A percentile compares a stretch with the other conserved stretches of the same genome.
phyloP scores from a whole-genome alignment of 1,140 invertebrate genomes.

The Leptopilina boulardi region DNA sequence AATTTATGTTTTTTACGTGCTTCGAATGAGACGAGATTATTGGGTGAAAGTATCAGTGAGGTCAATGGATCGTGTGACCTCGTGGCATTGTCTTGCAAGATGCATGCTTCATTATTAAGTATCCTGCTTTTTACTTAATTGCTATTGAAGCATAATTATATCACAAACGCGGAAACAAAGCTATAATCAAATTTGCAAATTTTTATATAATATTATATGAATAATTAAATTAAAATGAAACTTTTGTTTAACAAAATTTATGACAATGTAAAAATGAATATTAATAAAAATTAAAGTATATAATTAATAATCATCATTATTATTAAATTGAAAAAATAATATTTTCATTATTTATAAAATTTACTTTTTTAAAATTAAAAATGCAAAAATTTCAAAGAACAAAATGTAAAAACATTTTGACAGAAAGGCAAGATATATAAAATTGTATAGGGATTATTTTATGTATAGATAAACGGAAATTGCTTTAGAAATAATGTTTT shows the following conservation, averaged over 20 bases:
- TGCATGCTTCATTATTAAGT: slow-evolving; percentile 8
- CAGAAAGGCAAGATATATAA: background rate
- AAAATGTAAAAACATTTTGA: no score
- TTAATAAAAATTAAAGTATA: background rate
- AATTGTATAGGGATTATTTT: background rate
- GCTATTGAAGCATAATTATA: slow-evolving; percentile 19
- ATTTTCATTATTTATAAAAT: no score
- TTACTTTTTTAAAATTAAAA: no score
- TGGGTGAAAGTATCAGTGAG: slow-evolving; percentile 60
- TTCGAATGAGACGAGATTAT: slow-evolving; percentile 44
- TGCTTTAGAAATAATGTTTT: background rate
- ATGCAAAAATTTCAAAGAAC: no score
- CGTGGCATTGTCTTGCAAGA: slow-evolving; percentile 44
- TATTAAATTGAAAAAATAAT: no score
- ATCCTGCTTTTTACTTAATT: slow-evolving; percentile 19
- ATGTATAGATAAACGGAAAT: background rate
- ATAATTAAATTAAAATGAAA: background rate
- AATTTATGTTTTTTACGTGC: background rate
- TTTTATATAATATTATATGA: background rate
- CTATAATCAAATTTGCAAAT: background rate
- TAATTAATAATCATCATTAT: background rate
- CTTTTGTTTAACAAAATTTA: no score
- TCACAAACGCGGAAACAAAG: background rate
- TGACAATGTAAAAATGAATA: background rate
- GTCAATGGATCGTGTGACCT: slow-evolving; percentile 52